Conservation (phyloP, 1,140 invertebrate genomes). For the Ectropis grisescens region DNA sequence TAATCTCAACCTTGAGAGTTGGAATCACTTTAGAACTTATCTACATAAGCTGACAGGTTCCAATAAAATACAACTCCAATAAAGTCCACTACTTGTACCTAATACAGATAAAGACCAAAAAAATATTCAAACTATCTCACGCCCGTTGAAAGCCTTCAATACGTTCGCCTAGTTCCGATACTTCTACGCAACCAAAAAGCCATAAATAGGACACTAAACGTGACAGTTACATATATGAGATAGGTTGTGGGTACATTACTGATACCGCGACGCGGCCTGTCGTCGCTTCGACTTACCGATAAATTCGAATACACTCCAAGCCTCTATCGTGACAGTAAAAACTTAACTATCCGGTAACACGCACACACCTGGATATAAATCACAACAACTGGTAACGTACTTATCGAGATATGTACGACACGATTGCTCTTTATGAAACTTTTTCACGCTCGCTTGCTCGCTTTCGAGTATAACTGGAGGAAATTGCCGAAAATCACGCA, state of each 20-base stretch:
- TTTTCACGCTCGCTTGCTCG: constrained; percentile 29
- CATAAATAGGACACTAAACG: constrained; percentile 55
- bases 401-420: constrained; percentile 58
- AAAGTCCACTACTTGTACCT: too few species aligned
- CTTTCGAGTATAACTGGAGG: not conserved
- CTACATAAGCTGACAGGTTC: too few species aligned
- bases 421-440: constrained; percentile 44
- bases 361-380: constrained; percentile 59
- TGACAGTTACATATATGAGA: constrained; percentile 56
- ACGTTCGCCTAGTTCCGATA: constrained; percentile 5
- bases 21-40: too few species aligned
- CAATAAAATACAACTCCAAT: too few species aligned
- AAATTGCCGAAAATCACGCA: constrained; percentile 26
- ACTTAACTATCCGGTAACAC: constrained; percentile 60
- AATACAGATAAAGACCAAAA: too few species aligned
- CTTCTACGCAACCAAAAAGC: constrained; percentile 35
- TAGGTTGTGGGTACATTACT: constrained; percentile 25
- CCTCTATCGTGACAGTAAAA: constrained; percentile 59
- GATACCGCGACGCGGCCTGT: constrained; percentile 52
- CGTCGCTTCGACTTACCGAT: constrained; percentile 46
- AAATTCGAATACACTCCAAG: constrained; percentile 48
- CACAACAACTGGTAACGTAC: constrained; percentile 44
- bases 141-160: constrained; percentile 7
- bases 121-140: constrained; percentile 7
- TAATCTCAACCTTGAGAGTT: too few species aligned